phyloP scores from a whole-genome alignment of 2,113 vertebrate species.

The Mesitornis unicolor region DNA sequence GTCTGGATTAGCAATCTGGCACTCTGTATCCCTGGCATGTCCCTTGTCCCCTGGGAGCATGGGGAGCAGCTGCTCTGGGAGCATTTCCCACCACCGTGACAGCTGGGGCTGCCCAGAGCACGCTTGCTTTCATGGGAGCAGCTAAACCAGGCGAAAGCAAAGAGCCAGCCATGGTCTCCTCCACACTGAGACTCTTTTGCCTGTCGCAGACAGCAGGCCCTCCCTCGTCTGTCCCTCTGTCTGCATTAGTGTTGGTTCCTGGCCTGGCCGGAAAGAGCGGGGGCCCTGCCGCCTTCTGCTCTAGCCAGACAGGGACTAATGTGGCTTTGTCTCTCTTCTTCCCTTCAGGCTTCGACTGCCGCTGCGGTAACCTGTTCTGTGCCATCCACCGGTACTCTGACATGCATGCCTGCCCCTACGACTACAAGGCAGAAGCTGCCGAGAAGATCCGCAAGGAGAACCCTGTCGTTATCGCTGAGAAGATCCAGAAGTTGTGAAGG shows the following conservation, averaged over 20 bases:
- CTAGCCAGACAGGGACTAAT: background rate
- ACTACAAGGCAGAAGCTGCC: conserved; percentile 87
- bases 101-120: conserved; percentile 9
- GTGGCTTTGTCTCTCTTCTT: background rate
- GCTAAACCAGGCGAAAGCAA: background rate
- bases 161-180: background rate
- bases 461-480: conserved; percentile 87
- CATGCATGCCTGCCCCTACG: conserved; percentile 88
- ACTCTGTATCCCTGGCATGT: background rate
- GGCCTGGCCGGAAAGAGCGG: background rate
- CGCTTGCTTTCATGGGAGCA: fast-evolving
- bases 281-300: background rate
- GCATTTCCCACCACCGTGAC: background rate
- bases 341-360: conserved; percentile 85
- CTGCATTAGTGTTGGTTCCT: background rate
- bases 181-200: background rate
- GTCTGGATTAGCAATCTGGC: background rate
- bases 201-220: background rate
- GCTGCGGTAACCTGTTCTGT: conserved; percentile 90
- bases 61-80: conserved; percentile 16
- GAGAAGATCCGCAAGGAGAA: conserved; percentile 91
- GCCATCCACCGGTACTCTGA: conserved; percentile 89
- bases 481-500: conserved; percentile 92
- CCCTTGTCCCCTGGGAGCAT: fast-evolving
- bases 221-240: background rate